Evolutionary conservation across 2,113 vertebrate species (phyloP).

Genomic region (Ondatra zibethicus): DNA sequence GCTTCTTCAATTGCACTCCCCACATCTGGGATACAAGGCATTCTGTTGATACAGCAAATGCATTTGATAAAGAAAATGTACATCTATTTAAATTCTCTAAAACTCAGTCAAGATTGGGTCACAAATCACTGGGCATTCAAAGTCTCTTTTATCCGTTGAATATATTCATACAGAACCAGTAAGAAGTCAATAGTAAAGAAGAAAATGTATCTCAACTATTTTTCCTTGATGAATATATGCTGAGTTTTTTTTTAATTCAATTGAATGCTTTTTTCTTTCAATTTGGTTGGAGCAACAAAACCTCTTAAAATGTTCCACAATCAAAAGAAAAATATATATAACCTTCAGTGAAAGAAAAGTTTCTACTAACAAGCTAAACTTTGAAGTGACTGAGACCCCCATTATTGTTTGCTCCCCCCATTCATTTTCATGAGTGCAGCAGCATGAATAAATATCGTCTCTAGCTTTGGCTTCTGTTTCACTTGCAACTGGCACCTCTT

Average conservation of each 20-base stretch:
- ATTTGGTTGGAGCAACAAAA: conserved; percentile 24
- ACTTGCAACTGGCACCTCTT: not conserved
- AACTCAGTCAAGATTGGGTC: conserved; percentile 65
- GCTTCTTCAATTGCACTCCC: conserved; percentile 61
- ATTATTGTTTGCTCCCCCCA: not conserved
- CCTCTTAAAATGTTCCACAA: conserved; percentile 10
- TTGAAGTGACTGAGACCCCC: conserved; percentile 1
- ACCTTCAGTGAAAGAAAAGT: conserved; percentile 50
- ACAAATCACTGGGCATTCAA: conserved; percentile 72
- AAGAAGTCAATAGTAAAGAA: conserved; percentile 48
- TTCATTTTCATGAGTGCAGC: conserved; percentile 41
- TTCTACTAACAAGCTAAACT: not conserved
- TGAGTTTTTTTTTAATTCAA: not conserved
- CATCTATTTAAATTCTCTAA: conserved; percentile 72
- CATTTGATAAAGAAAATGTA: conserved; percentile 55
- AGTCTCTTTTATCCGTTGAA: conserved; percentile 39
- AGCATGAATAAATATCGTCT: conserved; percentile 46
- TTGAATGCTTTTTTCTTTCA: not conserved
- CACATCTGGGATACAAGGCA: conserved; percentile 65
- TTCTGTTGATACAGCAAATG: conserved; percentile 68
- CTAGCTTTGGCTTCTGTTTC: conserved; percentile 54
- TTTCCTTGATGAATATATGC: conserved; percentile 23
- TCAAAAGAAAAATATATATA: conserved; percentile 40
- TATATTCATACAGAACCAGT: conserved; percentile 43
- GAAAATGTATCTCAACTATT: conserved; percentile 52